phyloP scores from a whole-genome alignment of 2,113 vertebrate genomes.

The Puma concolor region DNA sequence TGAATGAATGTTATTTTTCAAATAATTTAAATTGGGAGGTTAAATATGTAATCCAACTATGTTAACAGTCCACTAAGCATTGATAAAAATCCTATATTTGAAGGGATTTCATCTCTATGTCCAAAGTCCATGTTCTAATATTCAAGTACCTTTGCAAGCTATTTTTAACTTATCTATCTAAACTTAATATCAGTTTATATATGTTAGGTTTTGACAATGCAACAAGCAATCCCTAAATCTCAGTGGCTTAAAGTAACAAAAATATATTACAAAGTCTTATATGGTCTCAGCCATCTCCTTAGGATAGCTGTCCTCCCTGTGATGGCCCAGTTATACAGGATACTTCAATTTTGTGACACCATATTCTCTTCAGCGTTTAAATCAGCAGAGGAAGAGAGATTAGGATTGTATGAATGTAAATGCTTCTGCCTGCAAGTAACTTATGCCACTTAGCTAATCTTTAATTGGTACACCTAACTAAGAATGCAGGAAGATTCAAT shows the following conservation, averaged over 20 bases:
- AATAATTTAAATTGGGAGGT: not conserved
- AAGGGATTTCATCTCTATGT: not conserved
- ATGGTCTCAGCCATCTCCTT: not conserved
- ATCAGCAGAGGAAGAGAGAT: not conserved
- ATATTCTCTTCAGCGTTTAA: not conserved
- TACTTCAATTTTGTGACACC: not conserved
- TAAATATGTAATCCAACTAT: not conserved
- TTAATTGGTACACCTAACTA: not conserved
- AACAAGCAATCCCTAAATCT: not conserved
- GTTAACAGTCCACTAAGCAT: not conserved
- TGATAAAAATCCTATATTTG: not conserved
- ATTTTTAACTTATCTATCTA: not conserved
- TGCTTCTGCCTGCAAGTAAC: not conserved
- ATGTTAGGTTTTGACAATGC: not conserved
- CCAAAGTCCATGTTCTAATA: not conserved
- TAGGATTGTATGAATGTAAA: not conserved
- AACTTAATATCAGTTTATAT: not conserved
- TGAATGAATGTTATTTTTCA: not conserved
- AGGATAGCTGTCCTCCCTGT: not conserved
- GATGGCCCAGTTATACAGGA: not conserved
- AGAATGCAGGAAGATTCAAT: not conserved
- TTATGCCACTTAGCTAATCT: not conserved
- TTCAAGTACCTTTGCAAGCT: not conserved
- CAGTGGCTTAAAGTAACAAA: not conserved
- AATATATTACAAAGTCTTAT: not conserved